phyloP scores from a whole-genome alignment of 2,888 invertebrate species.

The Teleiodes luculella region DNA sequence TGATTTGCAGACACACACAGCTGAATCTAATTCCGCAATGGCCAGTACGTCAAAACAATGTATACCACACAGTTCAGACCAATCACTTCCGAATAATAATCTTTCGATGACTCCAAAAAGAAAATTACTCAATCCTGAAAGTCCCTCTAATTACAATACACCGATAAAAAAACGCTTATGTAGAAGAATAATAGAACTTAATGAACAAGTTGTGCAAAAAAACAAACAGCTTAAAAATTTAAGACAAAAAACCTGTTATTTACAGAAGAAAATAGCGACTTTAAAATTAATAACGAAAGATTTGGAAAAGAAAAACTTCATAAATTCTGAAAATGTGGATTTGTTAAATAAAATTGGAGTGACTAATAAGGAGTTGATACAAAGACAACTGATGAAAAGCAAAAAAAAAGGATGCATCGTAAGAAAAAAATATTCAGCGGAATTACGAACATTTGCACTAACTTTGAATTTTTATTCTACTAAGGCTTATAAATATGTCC shows the following conservation, averaged over 20 bases:
- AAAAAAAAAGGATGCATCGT: neutral
- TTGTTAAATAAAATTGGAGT: neutral
- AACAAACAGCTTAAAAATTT: constrained; percentile 2
- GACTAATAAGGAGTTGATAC: neutral
- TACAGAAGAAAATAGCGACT: neutral
- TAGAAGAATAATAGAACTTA: neutral
- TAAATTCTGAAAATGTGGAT: neutral
- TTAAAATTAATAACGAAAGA: neutral
- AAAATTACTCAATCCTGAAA: neutral
- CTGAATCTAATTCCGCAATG: neutral
- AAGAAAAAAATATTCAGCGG: constrained; percentile 9
- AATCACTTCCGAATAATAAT: neutral
- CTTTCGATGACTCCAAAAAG: neutral
- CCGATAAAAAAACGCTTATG: constrained; percentile 4
- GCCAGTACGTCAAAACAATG: no score
- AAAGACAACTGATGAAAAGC: neutral
- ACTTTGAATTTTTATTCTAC: constrained; percentile 18
- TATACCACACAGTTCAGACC: neutral
- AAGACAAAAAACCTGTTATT: neutral
- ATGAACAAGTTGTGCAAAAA: neutral
- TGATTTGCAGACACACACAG: neutral
- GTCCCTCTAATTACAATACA: neutral
- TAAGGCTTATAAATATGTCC: constrained; percentile 19
- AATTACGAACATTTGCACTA: constrained; percentile 14
- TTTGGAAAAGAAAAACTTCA: neutral